Percentiles rank a stretch among this genome's conserved stretches.
phyloP scores from a whole-genome alignment of 1,140 invertebrate species.

The Leptopilina boulardi region DNA sequence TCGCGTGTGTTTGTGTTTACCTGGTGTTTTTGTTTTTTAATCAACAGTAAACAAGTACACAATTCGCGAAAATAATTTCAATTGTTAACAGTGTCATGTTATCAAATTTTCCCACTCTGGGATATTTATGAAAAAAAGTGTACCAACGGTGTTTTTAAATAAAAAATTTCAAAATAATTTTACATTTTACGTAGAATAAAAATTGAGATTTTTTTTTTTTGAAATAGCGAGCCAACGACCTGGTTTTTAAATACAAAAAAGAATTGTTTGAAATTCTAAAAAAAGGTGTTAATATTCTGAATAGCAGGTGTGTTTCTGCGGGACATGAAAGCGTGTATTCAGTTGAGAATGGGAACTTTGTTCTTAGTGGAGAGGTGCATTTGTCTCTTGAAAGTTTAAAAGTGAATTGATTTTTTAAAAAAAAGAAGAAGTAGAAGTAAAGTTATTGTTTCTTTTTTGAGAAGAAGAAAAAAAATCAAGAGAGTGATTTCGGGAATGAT shows the following conservation, averaged over 20 bases:
- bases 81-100: too few relatives aligned
- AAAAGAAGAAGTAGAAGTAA: neutral
- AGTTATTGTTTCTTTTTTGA: neutral
- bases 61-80: neutral
- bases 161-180: too few relatives aligned
- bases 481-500: conserved; percentile 61
- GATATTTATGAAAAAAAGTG: too few relatives aligned
- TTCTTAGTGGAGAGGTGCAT: neutral
- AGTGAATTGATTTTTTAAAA: neutral
- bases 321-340: conserved; percentile 13
- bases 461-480: neutral
- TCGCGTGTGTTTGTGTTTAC: neutral
- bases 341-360: neutral
- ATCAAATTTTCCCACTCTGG: too few relatives aligned
- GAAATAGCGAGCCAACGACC: neutral
- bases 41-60: neutral
- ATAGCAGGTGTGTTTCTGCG: neutral
- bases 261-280: neutral
- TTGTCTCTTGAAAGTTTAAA: neutral
- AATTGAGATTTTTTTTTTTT: neutral
- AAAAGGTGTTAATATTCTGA: neutral
- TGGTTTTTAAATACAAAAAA: neutral
- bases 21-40: neutral
- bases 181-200: neutral
- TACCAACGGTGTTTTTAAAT: too few relatives aligned